phyloP scores from a whole-genome alignment of 92 coral and sea anemone species.

The Galaxea fascicularis region DNA sequence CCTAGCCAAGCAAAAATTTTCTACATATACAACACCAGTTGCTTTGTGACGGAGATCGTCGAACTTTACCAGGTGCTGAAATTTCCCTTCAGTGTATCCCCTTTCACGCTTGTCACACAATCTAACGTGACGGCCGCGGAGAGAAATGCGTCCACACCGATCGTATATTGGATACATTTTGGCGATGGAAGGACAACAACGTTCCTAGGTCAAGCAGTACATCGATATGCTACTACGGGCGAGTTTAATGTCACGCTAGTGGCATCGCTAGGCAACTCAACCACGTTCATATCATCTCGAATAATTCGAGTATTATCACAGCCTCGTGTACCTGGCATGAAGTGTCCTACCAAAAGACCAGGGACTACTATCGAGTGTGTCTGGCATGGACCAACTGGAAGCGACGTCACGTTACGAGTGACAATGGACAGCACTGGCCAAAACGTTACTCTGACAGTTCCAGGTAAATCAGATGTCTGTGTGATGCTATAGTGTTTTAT shows the following conservation, averaged over 20 bases:
- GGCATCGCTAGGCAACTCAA: conserved; percentile 39
- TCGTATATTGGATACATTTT: conserved; percentile 53
- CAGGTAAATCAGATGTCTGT: conserved; percentile 29
- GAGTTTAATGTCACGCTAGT: conserved; percentile 53
- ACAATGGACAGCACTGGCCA: conserved; percentile 13
- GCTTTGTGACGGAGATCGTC: conserved; percentile 28
- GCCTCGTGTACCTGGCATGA: conserved; percentile 5
- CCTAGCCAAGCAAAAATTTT: background rate
- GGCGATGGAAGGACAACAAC: conserved; percentile 62
- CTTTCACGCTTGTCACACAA: background rate
- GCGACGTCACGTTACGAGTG: conserved; percentile 30
- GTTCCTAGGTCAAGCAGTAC: conserved; percentile 4
- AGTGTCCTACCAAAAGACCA: conserved; percentile 31
- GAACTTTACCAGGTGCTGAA: conserved; percentile 36
- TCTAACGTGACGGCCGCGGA: conserved; percentile 2
- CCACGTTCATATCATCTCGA: conserved; percentile 40
- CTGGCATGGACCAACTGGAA: conserved; percentile 30
- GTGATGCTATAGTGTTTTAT: background rate
- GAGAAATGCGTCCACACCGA: background rate
- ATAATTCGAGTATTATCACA: conserved; percentile 62
- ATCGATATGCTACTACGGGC: conserved; percentile 57
- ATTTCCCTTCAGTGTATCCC: conserved; percentile 2
- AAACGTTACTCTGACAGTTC: conserved; percentile 21
- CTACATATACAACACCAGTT: conserved; percentile 58
- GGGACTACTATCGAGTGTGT: background rate